Conservation (phyloP, 2,113 vertebrate species). For the Ranitomeya imitator region DNA sequence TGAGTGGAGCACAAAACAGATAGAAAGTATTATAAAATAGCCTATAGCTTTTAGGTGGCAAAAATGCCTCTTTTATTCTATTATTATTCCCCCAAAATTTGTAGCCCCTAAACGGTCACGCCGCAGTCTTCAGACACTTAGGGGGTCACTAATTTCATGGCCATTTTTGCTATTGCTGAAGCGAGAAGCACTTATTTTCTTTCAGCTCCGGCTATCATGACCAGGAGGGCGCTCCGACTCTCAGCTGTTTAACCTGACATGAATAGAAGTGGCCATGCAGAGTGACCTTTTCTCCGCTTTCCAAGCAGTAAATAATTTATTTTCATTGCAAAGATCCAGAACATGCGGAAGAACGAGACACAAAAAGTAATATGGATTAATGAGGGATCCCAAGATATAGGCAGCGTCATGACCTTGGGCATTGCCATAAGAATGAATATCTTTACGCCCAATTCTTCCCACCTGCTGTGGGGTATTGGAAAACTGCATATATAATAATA, state of each 20-base stretch:
- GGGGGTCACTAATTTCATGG: background rate
- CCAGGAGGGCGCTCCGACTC: background rate
- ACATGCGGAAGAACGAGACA: background rate
- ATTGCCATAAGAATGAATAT: background rate
- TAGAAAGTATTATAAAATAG: too few relatives aligned
- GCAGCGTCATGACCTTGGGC: background rate
- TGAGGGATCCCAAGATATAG: background rate
- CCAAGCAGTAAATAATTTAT: conserved; percentile 41
- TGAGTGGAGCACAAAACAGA: background rate
- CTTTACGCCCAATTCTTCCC: background rate
- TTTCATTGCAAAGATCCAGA: conserved; percentile 14
- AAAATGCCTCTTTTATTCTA: too few relatives aligned
- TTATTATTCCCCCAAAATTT: background rate
- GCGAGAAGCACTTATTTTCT: background rate
- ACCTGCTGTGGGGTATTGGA: background rate
- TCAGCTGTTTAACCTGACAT: background rate
- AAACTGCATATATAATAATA: background rate
- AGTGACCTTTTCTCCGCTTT: conserved; percentile 17
- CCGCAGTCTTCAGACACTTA: background rate
- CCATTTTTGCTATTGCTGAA: conserved; percentile 14
- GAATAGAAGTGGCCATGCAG: background rate
- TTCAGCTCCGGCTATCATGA: background rate
- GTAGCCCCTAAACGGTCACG: background rate
- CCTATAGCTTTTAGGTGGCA: too few relatives aligned
- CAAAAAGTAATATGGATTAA: background rate